These are phyloP conservation scores for Tetranychus cinnabarinus DNA, from an alignment of 1,140 invertebrate species.

Conservation along the genomic window DNA sequence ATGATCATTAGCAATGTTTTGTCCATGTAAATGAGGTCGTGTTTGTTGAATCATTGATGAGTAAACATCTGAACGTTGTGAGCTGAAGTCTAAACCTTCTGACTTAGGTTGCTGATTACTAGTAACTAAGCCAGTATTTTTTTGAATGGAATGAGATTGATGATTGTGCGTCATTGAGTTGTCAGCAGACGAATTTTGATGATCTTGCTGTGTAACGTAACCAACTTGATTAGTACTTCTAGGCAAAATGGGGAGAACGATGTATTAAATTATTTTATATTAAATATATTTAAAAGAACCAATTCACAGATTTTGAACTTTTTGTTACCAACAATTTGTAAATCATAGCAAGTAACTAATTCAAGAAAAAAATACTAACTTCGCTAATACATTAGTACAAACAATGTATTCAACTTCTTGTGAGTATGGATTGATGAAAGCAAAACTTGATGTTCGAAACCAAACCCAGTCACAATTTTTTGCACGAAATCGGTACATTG, in stretches of 20 bases:
- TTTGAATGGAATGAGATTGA: slow-evolving; percentile 15
- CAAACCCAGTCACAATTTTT: slow-evolving; percentile 86
- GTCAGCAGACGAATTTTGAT: slow-evolving; percentile 3
- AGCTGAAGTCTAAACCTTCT: slow-evolving; percentile 37
- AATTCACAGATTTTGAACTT: too few relatives aligned
- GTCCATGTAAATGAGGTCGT: slow-evolving; percentile 8
- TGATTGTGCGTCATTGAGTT: not conserved
- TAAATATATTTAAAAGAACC: too few relatives aligned
- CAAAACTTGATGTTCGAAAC: slow-evolving; percentile 81
- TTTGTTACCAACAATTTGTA: too few relatives aligned
- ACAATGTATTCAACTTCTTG: slow-evolving; percentile 95
- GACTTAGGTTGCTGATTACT: not conserved
- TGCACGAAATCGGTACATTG: slow-evolving; percentile 80
- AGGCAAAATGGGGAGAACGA: too few relatives aligned
- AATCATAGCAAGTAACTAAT: not conserved
- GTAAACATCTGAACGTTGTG: slow-evolving; percentile 32
- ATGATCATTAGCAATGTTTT: slow-evolving; percentile 9
- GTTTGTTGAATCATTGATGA: slow-evolving; percentile 24
- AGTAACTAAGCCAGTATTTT: slow-evolving; percentile 15
- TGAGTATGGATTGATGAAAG: slow-evolving; percentile 87
- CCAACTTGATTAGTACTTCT: slow-evolving; percentile 14
- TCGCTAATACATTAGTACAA: slow-evolving; percentile 46
- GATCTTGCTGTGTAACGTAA: slow-evolving; percentile 1
- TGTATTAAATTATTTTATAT: too few relatives aligned
- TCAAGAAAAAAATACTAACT: slow-evolving; percentile 1